Base-by-base conservation (phyloP, 2,888 invertebrate species). In the Lepidocyrtoides sp. region DNA sequence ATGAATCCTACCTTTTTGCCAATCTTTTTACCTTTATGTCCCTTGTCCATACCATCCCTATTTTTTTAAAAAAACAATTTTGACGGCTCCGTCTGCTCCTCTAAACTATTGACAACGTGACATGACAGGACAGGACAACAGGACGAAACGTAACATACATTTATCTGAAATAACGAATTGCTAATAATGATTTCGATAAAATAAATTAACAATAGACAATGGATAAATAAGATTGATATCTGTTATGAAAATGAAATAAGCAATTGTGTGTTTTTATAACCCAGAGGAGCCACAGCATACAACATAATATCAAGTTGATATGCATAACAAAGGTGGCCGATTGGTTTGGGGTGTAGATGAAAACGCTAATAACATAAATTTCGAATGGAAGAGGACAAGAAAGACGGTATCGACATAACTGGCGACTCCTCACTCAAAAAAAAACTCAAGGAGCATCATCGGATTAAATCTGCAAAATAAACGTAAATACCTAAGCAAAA, bases 151-250 rank as follows among this genome's bases (percentile, higher is more conserved):
- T 66, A 66, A 66, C 29, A 10, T n/a, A n/a, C 17, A 57, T 72
- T 29, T 60, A 17, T n/a, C n/a, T n/a, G n/a, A n/a, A n/a, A 29
- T 48, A 63, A 48, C 14, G 14, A 57, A 41, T 57, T 77, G n/a
- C 26, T 12, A 81, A n/a, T n/a, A n/a, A 26, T 77, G 48, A 77
- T 77, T 72, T 48, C 20, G 48, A 81, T 60, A 57, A 17, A 54
- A n/a, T 29, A 20, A 81, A 81, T 57, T 60, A 32, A 57, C 57
- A 79, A 79, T 79, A 32, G 60, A 81, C 81, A 81, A 57, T 81
- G 60, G 57, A 81, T 57, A 26, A 36, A 26, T 44, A 77, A 26
- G n/a, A 48, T 72, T 36, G 51, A 77, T 77, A 48, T 66, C 66
- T 10, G 14, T 77, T 54, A 77, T 29, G 51, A 77, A 48, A 77